These are phyloP conservation scores for Scartelaos histophorus DNA, from an alignment of 2,113 vertebrate species.

Conservation along the genomic window DNA sequence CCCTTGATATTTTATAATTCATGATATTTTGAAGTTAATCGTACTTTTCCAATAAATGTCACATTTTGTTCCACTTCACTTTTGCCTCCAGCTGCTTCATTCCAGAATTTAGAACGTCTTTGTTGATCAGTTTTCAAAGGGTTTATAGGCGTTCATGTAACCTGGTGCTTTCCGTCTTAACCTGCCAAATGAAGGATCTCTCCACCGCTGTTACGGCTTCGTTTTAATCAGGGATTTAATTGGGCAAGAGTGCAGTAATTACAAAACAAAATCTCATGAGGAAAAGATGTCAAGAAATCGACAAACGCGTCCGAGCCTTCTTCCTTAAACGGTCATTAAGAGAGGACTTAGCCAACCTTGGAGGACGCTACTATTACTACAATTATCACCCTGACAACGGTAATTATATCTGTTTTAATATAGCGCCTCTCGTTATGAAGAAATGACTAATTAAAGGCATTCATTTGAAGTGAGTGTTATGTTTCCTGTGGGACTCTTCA, in stretches of 20 bases:
- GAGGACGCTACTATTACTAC: constrained; percentile 32
- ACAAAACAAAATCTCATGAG: constrained; percentile 8
- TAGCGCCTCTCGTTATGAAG: constrained; percentile 31
- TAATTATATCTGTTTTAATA: constrained; percentile 49
- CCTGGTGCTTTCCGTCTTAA: neutral
- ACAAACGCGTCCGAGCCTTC: constrained; percentile 21
- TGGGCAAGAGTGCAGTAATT: constrained; percentile 34
- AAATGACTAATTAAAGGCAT: constrained; percentile 54
- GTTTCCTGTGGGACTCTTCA: constrained; percentile 43
- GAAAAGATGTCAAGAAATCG: constrained; percentile 30
- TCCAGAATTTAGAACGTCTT: no score
- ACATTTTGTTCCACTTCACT: no score
- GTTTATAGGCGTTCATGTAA: no score
- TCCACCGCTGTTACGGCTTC: constrained; percentile 14
- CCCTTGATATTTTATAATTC: no score
- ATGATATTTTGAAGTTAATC: no score
- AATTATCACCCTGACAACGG: constrained; percentile 36
- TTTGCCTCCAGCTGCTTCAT: no score
- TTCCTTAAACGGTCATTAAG: constrained; percentile 29
- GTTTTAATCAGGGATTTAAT: constrained; percentile 43
- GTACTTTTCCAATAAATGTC: no score
- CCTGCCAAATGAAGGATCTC: constrained; percentile 10
- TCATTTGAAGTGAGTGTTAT: constrained; percentile 47
- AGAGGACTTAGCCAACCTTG: constrained; percentile 27
- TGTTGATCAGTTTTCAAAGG: no score